These are phyloP conservation scores for Tachina grossa DNA, from an alignment of 2,888 invertebrate genomes.

Conservation along the genomic window DNA sequence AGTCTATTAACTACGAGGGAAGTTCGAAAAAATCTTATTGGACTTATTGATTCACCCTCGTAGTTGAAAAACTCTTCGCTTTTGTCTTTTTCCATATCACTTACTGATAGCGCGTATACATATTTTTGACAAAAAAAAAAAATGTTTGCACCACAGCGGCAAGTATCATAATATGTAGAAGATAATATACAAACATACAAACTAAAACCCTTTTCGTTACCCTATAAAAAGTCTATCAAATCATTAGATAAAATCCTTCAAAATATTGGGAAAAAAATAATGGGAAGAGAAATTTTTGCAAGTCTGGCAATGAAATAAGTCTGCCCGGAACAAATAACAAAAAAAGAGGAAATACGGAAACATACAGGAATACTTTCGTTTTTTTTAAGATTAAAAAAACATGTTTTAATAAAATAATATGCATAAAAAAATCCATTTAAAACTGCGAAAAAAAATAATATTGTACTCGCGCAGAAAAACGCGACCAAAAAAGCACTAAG, in stretches of 20 bases:
- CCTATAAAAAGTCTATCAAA: background rate
- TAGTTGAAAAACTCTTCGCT: background rate
- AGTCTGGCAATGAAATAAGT: conserved; percentile 51
- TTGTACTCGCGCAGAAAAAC: conserved; percentile 41
- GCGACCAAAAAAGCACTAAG: conserved; percentile 55
- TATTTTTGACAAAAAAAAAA: conserved; percentile 1
- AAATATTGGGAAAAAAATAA: conserved; percentile 19
- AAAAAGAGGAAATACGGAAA: conserved; percentile 45
- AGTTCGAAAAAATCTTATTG: too few species aligned
- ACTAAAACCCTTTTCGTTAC: background rate
- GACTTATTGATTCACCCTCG: too few species aligned
- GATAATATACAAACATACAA: conserved; percentile 54
- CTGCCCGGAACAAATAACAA: conserved; percentile 50
- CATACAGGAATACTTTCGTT: conserved; percentile 30
- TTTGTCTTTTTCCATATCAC: conserved; percentile 9
- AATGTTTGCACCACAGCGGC: background rate
- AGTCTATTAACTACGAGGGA: too few species aligned
- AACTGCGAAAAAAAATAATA: conserved; percentile 3
- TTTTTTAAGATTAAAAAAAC: conserved; percentile 37
- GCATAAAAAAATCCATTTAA: conserved; percentile 16
- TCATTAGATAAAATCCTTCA: conserved; percentile 43
- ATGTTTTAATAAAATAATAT: conserved; percentile 55
- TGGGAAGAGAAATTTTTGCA: conserved; percentile 15
- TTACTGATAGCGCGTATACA: conserved; percentile 56
- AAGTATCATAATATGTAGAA: conserved; percentile 23